Evolutionary conservation across 2,113 vertebrate genomes (phyloP).

Genomic region (Hippolais icterina): DNA sequence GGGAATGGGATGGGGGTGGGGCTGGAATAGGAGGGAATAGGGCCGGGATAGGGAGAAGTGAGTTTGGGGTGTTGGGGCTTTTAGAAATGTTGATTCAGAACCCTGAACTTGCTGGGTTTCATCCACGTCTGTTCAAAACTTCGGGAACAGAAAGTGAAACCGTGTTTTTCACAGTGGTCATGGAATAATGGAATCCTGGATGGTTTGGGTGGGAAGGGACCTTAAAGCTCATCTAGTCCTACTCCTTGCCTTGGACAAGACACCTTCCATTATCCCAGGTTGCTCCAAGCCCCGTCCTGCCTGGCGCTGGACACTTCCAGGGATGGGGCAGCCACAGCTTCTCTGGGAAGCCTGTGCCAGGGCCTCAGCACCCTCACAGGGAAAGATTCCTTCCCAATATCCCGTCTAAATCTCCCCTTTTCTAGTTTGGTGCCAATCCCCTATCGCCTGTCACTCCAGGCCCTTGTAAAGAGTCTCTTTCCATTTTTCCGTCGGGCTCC

Average conservation of each 20-base stretch:
- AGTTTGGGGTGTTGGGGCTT: not conserved
- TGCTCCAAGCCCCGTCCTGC: rapidly evolving
- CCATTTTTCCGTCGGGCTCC: not conserved
- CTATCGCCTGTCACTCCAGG: not conserved
- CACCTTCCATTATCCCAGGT: not conserved
- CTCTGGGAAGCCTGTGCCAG: not conserved
- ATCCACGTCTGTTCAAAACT: rapidly evolving
- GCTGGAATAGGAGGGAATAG: not conserved
- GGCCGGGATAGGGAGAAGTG: no score
- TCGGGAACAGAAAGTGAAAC: not conserved
- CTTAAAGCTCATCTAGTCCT: not conserved
- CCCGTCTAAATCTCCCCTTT: not conserved
- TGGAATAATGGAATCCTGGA: not conserved
- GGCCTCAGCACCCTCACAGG: rapidly evolving
- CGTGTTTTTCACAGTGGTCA: rapidly evolving
- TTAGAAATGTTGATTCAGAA: not conserved
- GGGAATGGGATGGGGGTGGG: not conserved
- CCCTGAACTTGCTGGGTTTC: no score
- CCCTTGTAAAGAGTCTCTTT: not conserved
- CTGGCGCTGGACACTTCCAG: not conserved
- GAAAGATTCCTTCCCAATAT: not conserved
- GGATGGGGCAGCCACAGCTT: not conserved
- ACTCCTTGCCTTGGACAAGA: not conserved
- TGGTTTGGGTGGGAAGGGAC: not conserved
- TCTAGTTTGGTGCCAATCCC: not conserved